phyloP scores from a whole-genome alignment of 2,113 vertebrate species.

The Cnemophilus loriae region DNA sequence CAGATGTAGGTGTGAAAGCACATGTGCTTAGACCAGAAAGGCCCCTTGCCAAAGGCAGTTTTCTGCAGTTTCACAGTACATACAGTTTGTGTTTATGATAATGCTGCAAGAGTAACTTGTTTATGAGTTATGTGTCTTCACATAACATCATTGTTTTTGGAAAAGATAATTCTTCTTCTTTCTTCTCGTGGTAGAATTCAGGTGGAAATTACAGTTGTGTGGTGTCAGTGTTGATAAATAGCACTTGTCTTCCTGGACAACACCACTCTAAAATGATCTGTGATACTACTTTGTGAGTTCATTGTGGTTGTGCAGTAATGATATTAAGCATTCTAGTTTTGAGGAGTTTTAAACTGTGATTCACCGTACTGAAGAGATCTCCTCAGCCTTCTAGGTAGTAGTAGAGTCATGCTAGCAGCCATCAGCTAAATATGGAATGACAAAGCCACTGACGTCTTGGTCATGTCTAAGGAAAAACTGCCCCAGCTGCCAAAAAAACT shows the following conservation, averaged over 20 bases:
- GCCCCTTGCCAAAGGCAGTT: neutral
- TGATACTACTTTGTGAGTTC: neutral
- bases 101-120: neutral
- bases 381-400: neutral
- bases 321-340: neutral
- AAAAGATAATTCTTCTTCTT: neutral
- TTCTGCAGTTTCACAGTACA: neutral
- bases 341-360: neutral
- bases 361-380: neutral
- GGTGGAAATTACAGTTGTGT: neutral
- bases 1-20: neutral
- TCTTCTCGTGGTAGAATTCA: neutral
- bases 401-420: neutral
- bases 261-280: neutral
- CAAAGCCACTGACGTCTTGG: neutral
- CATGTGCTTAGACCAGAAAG: neutral
- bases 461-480: neutral
- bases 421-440: neutral
- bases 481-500: neutral
- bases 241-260: neutral
- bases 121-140: neutral
- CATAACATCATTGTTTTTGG: neutral
- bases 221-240: neutral
- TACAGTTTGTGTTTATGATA: neutral
- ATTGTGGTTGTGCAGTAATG: neutral